Base-by-base conservation (phyloP, 2,888 invertebrate genomes). In the Polydrusus tereticollis region DNA sequence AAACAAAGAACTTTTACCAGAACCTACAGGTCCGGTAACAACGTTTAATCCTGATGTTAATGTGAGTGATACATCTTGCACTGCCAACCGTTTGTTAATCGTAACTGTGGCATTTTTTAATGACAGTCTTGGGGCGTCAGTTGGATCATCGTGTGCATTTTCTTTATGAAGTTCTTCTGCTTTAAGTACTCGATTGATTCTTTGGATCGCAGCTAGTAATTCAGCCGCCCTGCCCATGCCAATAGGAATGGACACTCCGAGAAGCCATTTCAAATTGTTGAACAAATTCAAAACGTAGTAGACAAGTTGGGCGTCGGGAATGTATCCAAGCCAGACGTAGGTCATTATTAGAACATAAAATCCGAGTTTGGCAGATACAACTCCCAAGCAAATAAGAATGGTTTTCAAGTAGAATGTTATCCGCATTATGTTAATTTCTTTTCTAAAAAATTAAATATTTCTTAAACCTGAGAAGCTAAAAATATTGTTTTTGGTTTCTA, bases 241-340 rank as follows among this genome's bases (percentile, higher is more conserved):
- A 86, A 93, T 92, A 0, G 98, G 97, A 79, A 97, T 94, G 85
- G 94, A 94, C 12, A 96, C 92, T 0, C 94, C 95, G 91, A 97
- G 93, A 12, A 94, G 92, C 78, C 93, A 91, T 33, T 95, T 88
- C 70, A 97, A 86, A 67, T 95, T 93, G 80, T 94, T 95, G 86
- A 95, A 97, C 83, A 96, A 93, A 7, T 96, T 93, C n/a, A 95
- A 92, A 58, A 96, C 89, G 70, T 96, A 94, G 85, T 96, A 97
- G 14, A 95, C 94, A 82, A 89, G 89, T 82, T 96, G 94, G 3
- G 98, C 93, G 4, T 91, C 92, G 77, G 97, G 89, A 78, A 89
- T 85, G 77, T 92, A 87, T 20, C 92, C 92, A 2, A 91, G 86
- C 60, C 93, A 86, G 33, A 93, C 90, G 82, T 90, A 94, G 0